Base-by-base conservation (phyloP, 2,888 invertebrate genomes). In the Gortyna flavago region DNA sequence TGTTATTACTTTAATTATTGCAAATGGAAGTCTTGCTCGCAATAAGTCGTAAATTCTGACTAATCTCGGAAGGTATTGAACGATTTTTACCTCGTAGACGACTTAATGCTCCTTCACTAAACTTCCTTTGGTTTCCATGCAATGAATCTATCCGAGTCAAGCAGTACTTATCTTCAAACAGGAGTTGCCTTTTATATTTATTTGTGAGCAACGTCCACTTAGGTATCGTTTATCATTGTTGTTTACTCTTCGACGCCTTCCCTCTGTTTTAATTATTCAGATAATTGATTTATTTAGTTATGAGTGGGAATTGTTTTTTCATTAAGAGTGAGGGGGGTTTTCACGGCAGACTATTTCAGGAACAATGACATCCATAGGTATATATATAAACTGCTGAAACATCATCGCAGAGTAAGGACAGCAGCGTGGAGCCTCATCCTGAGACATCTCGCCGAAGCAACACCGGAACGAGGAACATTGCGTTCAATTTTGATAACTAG, bases 181-280 rank as follows among this genome's bases (percentile, higher is more conserved):
- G 51, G 61, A 83, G 79, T 78, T 70, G 59, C 84, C 67, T 85
- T 82, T 85, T 85, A 77, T 75, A 85, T 85, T 87, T 87, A 72
- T 70, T 75, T 75, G 57, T 75, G 84, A 83, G 84, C 72, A 68
- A 68, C 78, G 70, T 72, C 78, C 86, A 85, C 88, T 82, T 75
- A 77, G 72, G 88, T 75, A 86, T 77, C 88, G 86, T 85, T 87
- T 87, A 82, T 87, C 77, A 85, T 85, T 85, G 75, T 85, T 77
- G 78, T 85, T 77, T 73, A 82, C 75, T 74, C 72, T 88, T 71
- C 77, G 74, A 72, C 78, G 79, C 87, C 83, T 41, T 70, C 76
- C 16, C 62, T 85, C 57, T 59, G 79, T 78, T 83, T 72, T 72
- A 77, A 86, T 78, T 70, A 84, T 83, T 72, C 48, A 51, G 54